Percentiles rank a stretch among this genome's conserved stretches.
phyloP scores from a whole-genome alignment of 2,113 vertebrate genomes.

The Sinosuthora webbiana region DNA sequence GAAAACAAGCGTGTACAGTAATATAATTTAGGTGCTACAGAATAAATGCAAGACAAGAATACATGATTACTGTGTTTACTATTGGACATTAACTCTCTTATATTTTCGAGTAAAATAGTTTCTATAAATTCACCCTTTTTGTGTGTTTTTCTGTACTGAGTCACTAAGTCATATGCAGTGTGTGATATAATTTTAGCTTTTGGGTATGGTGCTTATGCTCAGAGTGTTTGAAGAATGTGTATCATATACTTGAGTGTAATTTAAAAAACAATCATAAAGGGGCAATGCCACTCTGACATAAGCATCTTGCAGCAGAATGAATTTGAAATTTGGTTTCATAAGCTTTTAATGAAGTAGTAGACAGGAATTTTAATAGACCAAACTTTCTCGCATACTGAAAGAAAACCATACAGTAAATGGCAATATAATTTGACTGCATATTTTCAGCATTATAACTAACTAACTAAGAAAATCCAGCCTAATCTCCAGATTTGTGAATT shows the following conservation, averaged over 20 bases:
- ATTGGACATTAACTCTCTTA: not conserved
- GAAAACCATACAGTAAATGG: not conserved
- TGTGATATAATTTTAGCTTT: not conserved
- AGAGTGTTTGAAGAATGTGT: not conserved
- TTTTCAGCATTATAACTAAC: not conserved
- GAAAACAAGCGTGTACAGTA: not conserved
- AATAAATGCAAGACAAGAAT: not conserved
- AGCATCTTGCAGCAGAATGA: not conserved
- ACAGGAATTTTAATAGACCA: slow-evolving; percentile 9
- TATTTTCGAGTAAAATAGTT: not conserved
- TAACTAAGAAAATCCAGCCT: not conserved
- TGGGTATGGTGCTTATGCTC: not conserved
- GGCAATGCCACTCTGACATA: not conserved
- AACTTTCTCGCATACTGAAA: not conserved
- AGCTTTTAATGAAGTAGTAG: slow-evolving; percentile 26
- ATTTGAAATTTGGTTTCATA: slow-evolving; percentile 10
- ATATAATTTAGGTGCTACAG: not conserved
- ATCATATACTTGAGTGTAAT: not conserved
- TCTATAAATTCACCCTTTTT: not conserved
- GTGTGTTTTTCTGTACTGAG: not conserved
- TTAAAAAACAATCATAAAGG: slow-evolving; percentile 26
- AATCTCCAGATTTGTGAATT: not conserved
- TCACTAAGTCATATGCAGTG: not conserved
- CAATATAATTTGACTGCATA: not conserved
- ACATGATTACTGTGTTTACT: not conserved